These are phyloP conservation scores for Amblyopsis hoosieri DNA, from an alignment of 2,797 vertebrate species.

Conservation along the genomic window DNA sequence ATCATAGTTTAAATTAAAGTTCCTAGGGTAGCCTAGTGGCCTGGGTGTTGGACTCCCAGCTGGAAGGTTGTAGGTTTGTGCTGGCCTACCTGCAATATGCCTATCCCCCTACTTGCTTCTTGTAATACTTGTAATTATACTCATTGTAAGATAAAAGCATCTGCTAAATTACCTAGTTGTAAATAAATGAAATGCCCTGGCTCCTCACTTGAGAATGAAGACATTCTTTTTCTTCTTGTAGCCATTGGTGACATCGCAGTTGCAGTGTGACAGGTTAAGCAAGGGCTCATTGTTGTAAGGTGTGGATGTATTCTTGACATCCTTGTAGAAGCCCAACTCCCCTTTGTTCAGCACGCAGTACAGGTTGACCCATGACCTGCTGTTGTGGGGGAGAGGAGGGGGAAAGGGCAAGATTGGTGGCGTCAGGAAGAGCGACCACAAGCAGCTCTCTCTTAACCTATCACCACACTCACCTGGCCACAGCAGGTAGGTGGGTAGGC, in stretches of 20 bases:
- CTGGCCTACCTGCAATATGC: too few relatives aligned
- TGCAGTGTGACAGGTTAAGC: conserved; percentile 85
- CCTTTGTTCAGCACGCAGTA: conserved; percentile 96
- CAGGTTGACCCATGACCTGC: conserved; percentile 95
- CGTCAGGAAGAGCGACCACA: conserved; percentile 63
- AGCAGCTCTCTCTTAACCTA: conserved; percentile 50
- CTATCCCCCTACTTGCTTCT: too few relatives aligned
- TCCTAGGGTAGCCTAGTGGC: too few relatives aligned
- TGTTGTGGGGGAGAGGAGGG: conserved; percentile 53
- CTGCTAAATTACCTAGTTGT: neutral
- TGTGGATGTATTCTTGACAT: conserved; percentile 82
- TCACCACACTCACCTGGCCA: conserved; percentile 80
- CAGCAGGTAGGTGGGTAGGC: conserved; percentile 68
- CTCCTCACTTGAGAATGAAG: conserved; percentile 90
- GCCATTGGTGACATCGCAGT: conserved; percentile 88
- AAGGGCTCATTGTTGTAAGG: conserved; percentile 87
- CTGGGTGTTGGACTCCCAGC: too few relatives aligned
- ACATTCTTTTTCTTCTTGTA: conserved; percentile 99
- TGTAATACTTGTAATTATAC: neutral
- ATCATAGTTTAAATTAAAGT: too few relatives aligned
- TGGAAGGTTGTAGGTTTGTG: too few relatives aligned
- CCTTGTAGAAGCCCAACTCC: conserved; percentile 95
- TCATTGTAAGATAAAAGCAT: neutral
- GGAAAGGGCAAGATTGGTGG: conserved; percentile 38
- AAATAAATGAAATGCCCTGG: neutral